Base-by-base conservation (phyloP, 2,797 vertebrate genomes). In the Aplochiton taeniatus region DNA sequence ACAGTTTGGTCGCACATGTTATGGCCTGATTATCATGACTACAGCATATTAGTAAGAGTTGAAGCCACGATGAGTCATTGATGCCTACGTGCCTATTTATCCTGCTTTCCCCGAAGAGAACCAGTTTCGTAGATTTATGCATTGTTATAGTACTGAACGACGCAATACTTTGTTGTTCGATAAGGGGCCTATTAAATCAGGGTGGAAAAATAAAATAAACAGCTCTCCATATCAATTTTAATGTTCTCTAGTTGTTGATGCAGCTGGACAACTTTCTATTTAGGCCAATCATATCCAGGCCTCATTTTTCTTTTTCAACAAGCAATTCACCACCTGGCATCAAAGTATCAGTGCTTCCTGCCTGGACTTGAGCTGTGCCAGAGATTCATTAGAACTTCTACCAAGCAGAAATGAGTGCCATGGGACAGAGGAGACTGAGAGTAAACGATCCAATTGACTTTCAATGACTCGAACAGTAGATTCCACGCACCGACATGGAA, bases 381-480 rank as follows among this genome's bases (percentile, higher is more conserved):
- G 73, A 83, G 84, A 82, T 80, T 81, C 78, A 85, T 85, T 87
- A 83, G 75, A 85, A 83, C 71, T 65, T 74, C 67, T 72, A 75
- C 68, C 14, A 50, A 76, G 69, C 63, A 74, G 70, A 83, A 87
- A 86, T 78, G 75, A 82, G 76, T 62, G 58, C 82, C 80, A 66
- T 10, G 67, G 73, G 82, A 84, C 45, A 52, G 58, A 76, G 57
- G 50, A 65, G 75, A 69, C 31, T 11, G 52, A 65, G 61, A 75
- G 71, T 67, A 66, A 76, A 76, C 42, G 41, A 69, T 66, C 75
- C 76, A 46, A 78, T 67, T 72, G 78, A 88, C 82, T 83, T 81
- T 84, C 63, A 83, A 77, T 77, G 67, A 69, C 77, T 69, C 68
- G 50, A 72, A 49, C 51, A 77, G 78, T 69, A 44, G 45, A 74